Evolutionary conservation across 37 sponge, comb jelly and placozoan species (phyloP).

Genomic region (Crambe crambe): DNA sequence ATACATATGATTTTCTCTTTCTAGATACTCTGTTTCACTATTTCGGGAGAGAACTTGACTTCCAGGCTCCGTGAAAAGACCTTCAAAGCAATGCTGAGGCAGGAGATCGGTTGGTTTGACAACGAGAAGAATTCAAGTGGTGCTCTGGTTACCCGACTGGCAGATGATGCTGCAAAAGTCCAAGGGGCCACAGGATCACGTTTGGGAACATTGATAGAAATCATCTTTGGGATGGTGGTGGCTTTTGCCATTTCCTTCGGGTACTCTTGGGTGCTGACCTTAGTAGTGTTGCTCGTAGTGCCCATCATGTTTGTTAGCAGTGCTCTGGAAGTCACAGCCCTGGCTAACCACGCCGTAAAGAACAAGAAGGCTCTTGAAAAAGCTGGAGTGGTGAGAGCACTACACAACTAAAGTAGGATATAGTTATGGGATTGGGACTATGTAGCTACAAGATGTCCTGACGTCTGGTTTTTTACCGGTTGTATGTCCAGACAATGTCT

Average conservation of each 20-base stretch:
- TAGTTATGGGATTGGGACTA: not conserved
- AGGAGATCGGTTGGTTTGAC: slow-evolving; percentile 88
- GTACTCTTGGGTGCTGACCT: slow-evolving; percentile 68
- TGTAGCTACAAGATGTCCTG: too few relatives aligned
- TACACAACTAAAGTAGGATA: too few relatives aligned
- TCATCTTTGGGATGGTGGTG: slow-evolving; percentile 40
- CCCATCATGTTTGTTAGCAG: slow-evolving; percentile 62
- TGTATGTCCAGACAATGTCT: not conserved
- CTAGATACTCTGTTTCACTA: slow-evolving; percentile 62
- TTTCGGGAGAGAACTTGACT: slow-evolving; percentile 78
- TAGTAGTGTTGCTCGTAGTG: slow-evolving; percentile 56
- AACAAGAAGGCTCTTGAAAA: slow-evolving; percentile 70
- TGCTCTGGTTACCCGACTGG: slow-evolving; percentile 81
- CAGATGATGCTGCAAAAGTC: slow-evolving; percentile 79
- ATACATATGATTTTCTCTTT: too few relatives aligned
- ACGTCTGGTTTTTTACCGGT: not conserved
- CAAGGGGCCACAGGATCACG: slow-evolving; percentile 83
- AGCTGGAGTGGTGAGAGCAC: slow-evolving; percentile 78
- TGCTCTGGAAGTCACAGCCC: slow-evolving; percentile 32
- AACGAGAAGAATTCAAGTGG: slow-evolving; percentile 81
- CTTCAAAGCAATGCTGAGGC: slow-evolving; percentile 82
- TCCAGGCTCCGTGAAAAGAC: slow-evolving; percentile 42
- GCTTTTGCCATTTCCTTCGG: slow-evolving; percentile 64
- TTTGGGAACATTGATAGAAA: slow-evolving; percentile 75
- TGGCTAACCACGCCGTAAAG: slow-evolving; percentile 32